Conservation (phyloP, 2,797 vertebrate genomes). For the Macrochelys suwanniensis region DNA sequence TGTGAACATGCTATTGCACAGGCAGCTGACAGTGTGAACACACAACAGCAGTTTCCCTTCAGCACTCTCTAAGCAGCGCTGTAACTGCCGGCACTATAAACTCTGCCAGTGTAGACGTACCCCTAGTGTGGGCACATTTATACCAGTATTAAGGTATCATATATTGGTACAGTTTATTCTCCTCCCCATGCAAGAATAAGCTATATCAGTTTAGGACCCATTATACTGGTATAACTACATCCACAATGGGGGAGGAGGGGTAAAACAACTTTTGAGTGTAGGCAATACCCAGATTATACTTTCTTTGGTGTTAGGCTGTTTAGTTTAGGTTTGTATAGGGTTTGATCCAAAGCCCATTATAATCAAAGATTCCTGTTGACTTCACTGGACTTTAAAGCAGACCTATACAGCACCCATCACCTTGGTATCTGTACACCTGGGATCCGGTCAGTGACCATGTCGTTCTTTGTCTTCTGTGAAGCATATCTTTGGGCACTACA, state of each 20-base stretch:
- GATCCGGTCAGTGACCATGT: not conserved
- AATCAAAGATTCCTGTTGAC: not conserved
- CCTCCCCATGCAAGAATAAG: not conserved
- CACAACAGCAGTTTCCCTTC: no score
- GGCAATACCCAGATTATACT: not conserved
- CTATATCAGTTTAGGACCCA: no score
- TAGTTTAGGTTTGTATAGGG: not conserved
- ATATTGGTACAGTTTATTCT: fast-evolving
- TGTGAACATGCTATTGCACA: no score
- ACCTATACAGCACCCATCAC: not conserved
- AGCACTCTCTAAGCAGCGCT: no score
- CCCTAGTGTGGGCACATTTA: not conserved
- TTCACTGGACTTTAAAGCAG: not conserved
- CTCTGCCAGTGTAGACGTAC: no score
- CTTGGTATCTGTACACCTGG: not conserved
- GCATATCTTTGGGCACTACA: not conserved
- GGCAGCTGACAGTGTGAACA: no score
- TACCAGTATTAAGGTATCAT: not conserved
- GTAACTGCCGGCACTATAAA: no score
- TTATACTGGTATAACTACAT: not conserved
- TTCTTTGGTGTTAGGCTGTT: not conserved
- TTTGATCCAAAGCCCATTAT: not conserved
- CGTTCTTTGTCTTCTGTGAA: not conserved
- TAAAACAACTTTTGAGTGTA: not conserved
- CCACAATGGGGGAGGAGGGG: not conserved